Evolutionary conservation across 1,140 invertebrate genomes (phyloP).

Genomic region (Drosophila grimshawi): DNA sequence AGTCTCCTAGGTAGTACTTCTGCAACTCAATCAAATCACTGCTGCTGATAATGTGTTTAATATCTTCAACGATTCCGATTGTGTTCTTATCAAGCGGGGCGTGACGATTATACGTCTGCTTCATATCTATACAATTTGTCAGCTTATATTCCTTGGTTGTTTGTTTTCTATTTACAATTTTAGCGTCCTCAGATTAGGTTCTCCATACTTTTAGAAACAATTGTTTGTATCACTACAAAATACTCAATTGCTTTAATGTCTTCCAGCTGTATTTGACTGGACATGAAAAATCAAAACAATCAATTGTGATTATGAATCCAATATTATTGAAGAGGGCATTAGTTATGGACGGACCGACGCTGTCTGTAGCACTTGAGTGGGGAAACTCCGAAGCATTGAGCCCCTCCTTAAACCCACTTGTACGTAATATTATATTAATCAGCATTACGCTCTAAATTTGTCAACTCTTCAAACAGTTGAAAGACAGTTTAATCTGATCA

Average conservation of each 20-base stretch:
- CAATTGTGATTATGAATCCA: not conserved
- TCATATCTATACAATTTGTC: no score
- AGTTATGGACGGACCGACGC: slow-evolving; percentile 5
- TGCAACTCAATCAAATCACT: slow-evolving; percentile 36
- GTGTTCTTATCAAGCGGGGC: no score
- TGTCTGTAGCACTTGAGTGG: slow-evolving; percentile 3
- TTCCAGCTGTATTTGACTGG: not conserved
- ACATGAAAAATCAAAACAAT: not conserved
- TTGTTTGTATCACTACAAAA: slow-evolving; percentile 23
- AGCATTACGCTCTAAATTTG: slow-evolving; percentile 5
- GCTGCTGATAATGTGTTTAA: slow-evolving; percentile 20
- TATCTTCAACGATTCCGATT: slow-evolving; percentile 20
- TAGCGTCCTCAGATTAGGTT: slow-evolving; percentile 27
- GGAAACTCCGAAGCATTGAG: not conserved
- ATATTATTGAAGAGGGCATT: slow-evolving; percentile 10
- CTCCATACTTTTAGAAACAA: not conserved
- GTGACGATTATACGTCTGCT: no score
- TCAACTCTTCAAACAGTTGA: slow-evolving; percentile 3
- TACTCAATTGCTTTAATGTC: slow-evolving; percentile 30
- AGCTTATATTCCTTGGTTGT: no score
- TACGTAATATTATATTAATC: slow-evolving; percentile 1
- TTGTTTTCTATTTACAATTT: not conserved
- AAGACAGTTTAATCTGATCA: slow-evolving; percentile 10
- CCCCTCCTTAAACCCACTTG: not conserved
- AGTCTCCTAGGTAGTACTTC: not conserved